These are phyloP conservation scores for Macaria notata DNA, from an alignment of 2,888 invertebrate species.

Conservation along the genomic window DNA sequence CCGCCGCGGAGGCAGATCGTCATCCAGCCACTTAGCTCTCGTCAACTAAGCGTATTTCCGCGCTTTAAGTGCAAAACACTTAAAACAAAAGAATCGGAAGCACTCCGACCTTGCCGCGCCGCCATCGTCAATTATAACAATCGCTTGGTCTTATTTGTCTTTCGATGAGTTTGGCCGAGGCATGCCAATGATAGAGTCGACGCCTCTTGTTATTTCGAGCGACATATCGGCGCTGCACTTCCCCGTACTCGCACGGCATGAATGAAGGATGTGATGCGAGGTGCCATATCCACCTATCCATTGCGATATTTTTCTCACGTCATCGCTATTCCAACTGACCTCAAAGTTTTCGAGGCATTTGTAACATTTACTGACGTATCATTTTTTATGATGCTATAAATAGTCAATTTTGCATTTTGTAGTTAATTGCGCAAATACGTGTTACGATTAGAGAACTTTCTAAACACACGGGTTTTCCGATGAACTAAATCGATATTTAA, in stretches of 20 bases:
- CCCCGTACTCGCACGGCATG: constrained; percentile 16
- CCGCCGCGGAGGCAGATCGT: constrained; percentile 60
- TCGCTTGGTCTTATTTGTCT: constrained; percentile 41
- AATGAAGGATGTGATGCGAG: constrained; percentile 24
- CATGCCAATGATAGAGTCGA: constrained; percentile 11
- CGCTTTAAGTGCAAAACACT: constrained; percentile 57
- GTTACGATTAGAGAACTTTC: constrained; percentile 14
- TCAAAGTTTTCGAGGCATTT: background rate
- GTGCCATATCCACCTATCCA: constrained; percentile 27
- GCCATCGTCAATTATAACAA: constrained; percentile 49
- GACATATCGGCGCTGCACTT: constrained; percentile 14
- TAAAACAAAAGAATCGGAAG: constrained; percentile 72
- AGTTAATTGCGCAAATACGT: constrained; percentile 15
- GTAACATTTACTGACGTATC: too few species aligned
- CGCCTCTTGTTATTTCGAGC: constrained; percentile 2
- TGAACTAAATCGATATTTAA: constrained; percentile 19
- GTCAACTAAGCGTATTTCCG: constrained; percentile 78
- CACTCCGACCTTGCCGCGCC: constrained; percentile 57
- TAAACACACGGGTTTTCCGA: constrained; percentile 19
- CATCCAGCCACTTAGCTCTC: constrained; percentile 71
- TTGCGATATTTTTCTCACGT: constrained; percentile 20
- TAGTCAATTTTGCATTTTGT: constrained; percentile 15
- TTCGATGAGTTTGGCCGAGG: constrained; percentile 23
- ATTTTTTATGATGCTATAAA: background rate
- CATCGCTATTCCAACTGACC: constrained; percentile 4